Evolutionary conservation across 2,888 invertebrate genomes (phyloP).

Genomic region (Napeogenes sylphis): DNA sequence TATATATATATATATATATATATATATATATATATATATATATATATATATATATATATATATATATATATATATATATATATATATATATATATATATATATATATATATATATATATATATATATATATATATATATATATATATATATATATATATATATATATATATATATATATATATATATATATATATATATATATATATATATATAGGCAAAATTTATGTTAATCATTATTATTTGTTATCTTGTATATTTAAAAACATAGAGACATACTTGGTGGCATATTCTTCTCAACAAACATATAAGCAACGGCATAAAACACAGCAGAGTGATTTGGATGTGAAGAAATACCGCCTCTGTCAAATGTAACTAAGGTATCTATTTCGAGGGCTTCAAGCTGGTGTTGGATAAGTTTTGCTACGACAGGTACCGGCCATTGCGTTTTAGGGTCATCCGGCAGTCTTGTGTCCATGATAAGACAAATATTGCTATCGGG

Average conservation of each 20-base stretch:
- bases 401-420: constrained; percentile 71
- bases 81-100: too few relatives aligned
- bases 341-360: constrained; percentile 94
- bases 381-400: constrained; percentile 87
- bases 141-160: too few relatives aligned
- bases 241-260: neutral
- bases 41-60: too few relatives aligned
- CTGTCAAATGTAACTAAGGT: constrained; percentile 96
- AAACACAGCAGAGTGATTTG: constrained; percentile 93
- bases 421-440: constrained; percentile 81
- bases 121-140: too few relatives aligned
- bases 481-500: constrained; percentile 85
- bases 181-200: too few relatives aligned
- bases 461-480: constrained; percentile 83
- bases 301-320: constrained; percentile 88
- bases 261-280: constrained; percentile 75
- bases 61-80: too few relatives aligned
- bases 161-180: too few relatives aligned
- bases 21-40: too few relatives aligned
- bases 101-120: too few relatives aligned
- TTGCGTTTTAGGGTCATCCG: constrained; percentile 84
- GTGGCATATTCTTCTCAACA: constrained; percentile 84
- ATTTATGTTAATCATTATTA: neutral
- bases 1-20: too few relatives aligned
- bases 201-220: too few relatives aligned